Evolutionary conservation across 1,140 invertebrate species (phyloP), one percentile per base, ranked within the genome.

Genomic region (Andricus grossulariae): DNA sequence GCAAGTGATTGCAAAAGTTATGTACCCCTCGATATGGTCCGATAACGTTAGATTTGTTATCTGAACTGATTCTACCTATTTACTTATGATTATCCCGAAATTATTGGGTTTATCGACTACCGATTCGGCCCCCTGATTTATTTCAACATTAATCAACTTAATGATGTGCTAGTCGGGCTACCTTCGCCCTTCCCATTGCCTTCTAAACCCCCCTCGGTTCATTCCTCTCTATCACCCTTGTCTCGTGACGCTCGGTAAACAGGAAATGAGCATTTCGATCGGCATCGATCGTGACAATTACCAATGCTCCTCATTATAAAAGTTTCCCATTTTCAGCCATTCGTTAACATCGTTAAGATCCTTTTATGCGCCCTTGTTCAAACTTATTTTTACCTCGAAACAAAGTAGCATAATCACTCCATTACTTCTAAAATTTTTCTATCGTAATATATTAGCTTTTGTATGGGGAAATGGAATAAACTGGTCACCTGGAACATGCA

Each of bases 111-210:
- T 89, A 90, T 90, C 88, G 88, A 89, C 85, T 88, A 84, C 86
- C 85, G 86, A 86, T 87, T 83, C 86, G 86, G 85, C 86, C 83
- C 83, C 84, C 88, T 91, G 90, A 91, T 91, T 91, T 91, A 91
- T 91, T 91, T 89, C 88, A 86, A 87, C 89, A 90, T 91, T 91
- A 91, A 91, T 91, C 90, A 91, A 86, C 86, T 90, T 91, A 91
- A 91, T 91, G 89, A 91, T 91, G 89, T 86, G 85, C 88, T 85
- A 80, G 85, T 83, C 83, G 84, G 83, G 83, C 84, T 82, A 83
- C 83, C 82, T 84, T 84, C 76, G 79, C 78, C 80, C 78, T 84
- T 80, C 81, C 79, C 80, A 80, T 84, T 84, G 79, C 77, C 75
- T 86, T 79, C 52, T 57, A 71, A 74, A 45, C 66, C 72, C 77